Evolutionary conservation across 2,888 invertebrate species (phyloP).

Genomic region (Pyrrhosoma nymphula): DNA sequence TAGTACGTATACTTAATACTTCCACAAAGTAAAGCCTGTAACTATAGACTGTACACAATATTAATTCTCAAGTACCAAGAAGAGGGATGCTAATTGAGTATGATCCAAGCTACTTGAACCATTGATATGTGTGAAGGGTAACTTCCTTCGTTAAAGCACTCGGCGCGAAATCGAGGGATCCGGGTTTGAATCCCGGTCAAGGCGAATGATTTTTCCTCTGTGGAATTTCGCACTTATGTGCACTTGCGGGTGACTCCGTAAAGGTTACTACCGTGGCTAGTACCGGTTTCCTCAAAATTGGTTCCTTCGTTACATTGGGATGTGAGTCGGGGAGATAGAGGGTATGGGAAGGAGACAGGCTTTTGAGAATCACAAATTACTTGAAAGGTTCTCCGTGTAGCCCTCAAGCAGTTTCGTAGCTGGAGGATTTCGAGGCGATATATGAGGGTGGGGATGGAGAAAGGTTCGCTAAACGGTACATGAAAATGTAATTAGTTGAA

Average conservation of each 20-base stretch:
- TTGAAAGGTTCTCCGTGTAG: neutral
- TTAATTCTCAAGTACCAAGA: neutral
- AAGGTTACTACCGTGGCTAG: no score
- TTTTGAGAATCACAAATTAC: neutral
- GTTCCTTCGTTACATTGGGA: no score
- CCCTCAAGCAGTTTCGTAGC: neutral
- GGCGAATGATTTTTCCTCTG: no score
- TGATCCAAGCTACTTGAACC: neutral
- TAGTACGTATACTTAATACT: no score
- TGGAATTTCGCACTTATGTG: no score
- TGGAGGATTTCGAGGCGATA: neutral
- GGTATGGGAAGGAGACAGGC: no score
- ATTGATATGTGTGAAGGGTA: neutral
- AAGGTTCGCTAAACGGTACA: neutral
- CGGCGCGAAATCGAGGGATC: no score
- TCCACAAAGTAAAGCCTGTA: neutral
- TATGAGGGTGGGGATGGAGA: neutral
- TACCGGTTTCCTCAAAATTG: no score
- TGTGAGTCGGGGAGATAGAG: no score
- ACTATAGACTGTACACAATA: neutral
- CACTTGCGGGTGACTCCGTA: no score
- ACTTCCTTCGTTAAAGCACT: neutral
- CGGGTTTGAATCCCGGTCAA: no score
- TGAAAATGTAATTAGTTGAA: neutral
- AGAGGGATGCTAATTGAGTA: neutral